Evolutionary conservation across 1,140 invertebrate genomes (phyloP), one percentile per base, ranked within the genome.

Genomic region (Drosophila burlai): DNA sequence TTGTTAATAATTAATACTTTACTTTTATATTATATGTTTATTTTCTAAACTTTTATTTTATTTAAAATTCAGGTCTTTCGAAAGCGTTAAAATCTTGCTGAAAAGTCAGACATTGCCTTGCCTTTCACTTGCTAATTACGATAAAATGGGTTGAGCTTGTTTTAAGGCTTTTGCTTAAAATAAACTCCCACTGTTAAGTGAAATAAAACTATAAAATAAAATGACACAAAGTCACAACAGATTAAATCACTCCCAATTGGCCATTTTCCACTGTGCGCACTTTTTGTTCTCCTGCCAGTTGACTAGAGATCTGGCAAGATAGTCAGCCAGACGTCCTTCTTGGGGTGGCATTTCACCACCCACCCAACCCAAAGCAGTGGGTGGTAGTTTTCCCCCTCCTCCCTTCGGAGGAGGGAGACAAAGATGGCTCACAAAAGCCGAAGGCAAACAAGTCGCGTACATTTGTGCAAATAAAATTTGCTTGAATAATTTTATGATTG

Each of bases 401-500:
- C 4, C 15, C 47, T 2, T 8, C 9, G 0, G n/a, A 21, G 11
- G 29, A 29, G 3, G 18, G 9, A 16, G 38, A 29, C 16, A 29
- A 18, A 55, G 52, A 38, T 59, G 73, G 74, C 66, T 69, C 74
- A 65, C 46, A 78, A 78, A 57, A 78, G 65, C 75, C 75, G 63
- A 78, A 58, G 60, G 66, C 66, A 80, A 80, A 80, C 66, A 79
- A 79, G 76, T 72, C 76, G 76, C 75, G 67, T 71, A 80, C 76
- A 80, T 80, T 80, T 80, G 76, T 73, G 77, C 67, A 80, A 80
- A 80, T 80, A 80, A 79, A 79, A 80, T 80, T 80, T 79, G 76
- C 77, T 80, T 80, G 77, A 79, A 79, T 80, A 80, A 80, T 80
- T 80, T 80, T 80, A 80, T 79, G 67, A 80, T 73, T 79, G 76